Percentiles rank a stretch among this genome's conserved stretches.
Conservation (phyloP, 1,140 invertebrate species). For the Drosophila simulans region DNA sequence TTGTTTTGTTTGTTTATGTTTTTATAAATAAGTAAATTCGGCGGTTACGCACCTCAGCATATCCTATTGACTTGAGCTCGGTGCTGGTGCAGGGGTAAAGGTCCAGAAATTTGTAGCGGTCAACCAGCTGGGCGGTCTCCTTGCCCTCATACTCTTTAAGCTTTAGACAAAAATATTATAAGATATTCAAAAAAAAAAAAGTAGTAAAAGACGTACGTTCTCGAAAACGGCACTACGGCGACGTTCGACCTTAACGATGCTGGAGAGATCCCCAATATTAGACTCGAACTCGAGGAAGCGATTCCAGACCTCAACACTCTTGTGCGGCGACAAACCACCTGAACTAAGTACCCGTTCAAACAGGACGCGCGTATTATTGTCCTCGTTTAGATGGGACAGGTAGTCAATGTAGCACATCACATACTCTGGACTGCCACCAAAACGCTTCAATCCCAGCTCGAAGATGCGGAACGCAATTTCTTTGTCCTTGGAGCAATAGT, state of each 20-base stretch:
- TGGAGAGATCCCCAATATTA: conserved; percentile 98
- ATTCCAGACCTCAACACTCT: conserved; percentile 99
- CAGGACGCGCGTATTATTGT: conserved; percentile 99
- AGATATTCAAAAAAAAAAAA: too few species aligned
- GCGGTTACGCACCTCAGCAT: conserved; percentile 87
- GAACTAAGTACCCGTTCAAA: conserved; percentile 98
- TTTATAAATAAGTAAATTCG: not conserved
- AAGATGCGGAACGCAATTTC: conserved; percentile 99
- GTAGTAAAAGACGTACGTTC: conserved; percentile 87
- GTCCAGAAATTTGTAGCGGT: conserved; percentile 97
- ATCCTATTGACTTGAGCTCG: conserved; percentile 96
- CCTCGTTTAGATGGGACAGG: conserved; percentile 99
- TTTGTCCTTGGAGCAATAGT: conserved; percentile 99
- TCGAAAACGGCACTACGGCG: conserved; percentile 95
- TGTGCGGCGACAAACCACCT: conserved; percentile 95
- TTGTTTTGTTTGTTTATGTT: too few species aligned
- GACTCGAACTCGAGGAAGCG: conserved; percentile 99
- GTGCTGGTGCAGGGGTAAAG: conserved; percentile 95
- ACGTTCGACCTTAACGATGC: conserved; percentile 99
- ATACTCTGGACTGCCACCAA: conserved; percentile 96
- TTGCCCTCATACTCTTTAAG: conserved; percentile 98
- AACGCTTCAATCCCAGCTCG: conserved; percentile 98
- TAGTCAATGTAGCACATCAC: conserved; percentile 98
- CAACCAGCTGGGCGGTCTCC: conserved; percentile 97
- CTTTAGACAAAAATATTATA: conserved; percentile 84